phyloP scores from a whole-genome alignment of 2,113 vertebrate species.

The Strix uralensis region DNA sequence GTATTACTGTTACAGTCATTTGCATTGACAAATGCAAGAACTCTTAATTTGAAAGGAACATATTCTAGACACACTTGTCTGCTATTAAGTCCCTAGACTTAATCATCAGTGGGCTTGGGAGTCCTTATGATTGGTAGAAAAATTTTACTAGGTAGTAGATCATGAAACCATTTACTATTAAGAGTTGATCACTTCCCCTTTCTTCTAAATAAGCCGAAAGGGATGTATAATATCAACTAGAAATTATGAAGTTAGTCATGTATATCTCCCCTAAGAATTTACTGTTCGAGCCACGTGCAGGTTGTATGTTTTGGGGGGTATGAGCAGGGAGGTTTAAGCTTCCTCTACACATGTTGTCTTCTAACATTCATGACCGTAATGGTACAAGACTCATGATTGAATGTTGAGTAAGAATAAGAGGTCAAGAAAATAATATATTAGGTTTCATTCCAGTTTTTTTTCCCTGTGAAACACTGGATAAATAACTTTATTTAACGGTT shows the following conservation, averaged over 20 bases:
- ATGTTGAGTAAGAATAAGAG: background rate
- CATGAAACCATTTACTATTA: background rate
- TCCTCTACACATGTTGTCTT: background rate
- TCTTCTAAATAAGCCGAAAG: background rate
- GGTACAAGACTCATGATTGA: background rate
- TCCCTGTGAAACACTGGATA: background rate
- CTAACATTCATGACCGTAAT: background rate
- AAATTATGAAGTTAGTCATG: background rate
- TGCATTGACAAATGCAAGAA: background rate
- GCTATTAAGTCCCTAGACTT: background rate
- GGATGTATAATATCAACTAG: background rate
- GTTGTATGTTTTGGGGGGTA: background rate
- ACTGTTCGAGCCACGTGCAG: fast-evolving
- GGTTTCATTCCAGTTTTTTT: background rate
- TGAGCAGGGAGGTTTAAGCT: background rate
- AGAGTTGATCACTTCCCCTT: background rate
- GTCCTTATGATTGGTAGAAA: background rate
- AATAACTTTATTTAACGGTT: background rate
- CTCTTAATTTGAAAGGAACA: fast-evolving
- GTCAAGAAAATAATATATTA: background rate
- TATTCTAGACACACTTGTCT: background rate
- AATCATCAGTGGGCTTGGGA: background rate
- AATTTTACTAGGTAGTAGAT: background rate
- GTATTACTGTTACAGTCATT: background rate
- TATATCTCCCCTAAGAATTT: background rate